phyloP scores from a whole-genome alignment of 2,888 invertebrate species.

The Flabesymbios commensalis region DNA sequence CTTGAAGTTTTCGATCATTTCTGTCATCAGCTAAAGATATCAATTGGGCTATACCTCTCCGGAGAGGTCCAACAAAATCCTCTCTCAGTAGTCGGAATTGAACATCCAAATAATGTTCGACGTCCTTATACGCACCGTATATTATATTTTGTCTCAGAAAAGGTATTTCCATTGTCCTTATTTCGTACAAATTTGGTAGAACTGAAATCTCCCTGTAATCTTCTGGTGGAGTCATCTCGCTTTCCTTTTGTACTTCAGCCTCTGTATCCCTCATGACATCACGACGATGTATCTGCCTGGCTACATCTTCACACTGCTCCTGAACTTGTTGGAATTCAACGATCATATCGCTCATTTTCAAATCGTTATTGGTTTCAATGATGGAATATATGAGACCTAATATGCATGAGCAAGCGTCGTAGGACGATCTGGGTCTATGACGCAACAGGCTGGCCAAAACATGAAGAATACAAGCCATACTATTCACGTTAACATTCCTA shows the following conservation, averaged over 20 bases:
- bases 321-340: too few species aligned
- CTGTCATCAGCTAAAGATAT: background rate
- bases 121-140: constrained; percentile 68
- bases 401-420: too few species aligned
- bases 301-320: background rate
- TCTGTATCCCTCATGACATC: constrained; percentile 2
- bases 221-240: constrained; percentile 6
- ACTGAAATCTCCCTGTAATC: constrained; percentile 11
- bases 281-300: background rate
- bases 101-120: constrained; percentile 75
- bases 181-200: constrained; percentile 6
- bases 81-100: constrained; percentile 77
- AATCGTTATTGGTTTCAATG: too few species aligned
- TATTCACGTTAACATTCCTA: too few species aligned
- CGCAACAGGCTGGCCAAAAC: too few species aligned
- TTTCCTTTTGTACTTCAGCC: background rate
- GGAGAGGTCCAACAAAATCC: constrained; percentile 75
- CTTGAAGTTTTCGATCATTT: too few species aligned
- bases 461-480: too few species aligned
- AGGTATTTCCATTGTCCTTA: constrained; percentile 34
- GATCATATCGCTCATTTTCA: too few species aligned
- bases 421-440: too few species aligned
- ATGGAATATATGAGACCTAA: too few species aligned
- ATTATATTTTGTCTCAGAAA: constrained; percentile 68
- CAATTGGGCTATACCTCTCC: constrained; percentile 67